Conservation (phyloP, 2,797 vertebrate genomes). For the Taenioides sp. region DNA sequence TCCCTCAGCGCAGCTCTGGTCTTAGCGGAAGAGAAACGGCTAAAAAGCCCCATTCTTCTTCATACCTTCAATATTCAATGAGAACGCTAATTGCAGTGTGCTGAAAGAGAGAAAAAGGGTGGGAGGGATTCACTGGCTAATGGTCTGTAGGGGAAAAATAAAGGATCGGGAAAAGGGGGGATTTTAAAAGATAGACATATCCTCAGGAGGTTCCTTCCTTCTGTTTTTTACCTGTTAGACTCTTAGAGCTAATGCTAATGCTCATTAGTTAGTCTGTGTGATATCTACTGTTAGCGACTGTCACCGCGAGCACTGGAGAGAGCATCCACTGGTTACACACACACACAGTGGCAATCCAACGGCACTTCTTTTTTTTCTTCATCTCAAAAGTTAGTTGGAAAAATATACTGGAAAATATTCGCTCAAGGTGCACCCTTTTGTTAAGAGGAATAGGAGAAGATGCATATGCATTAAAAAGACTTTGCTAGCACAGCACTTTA, state of each 20-base stretch:
- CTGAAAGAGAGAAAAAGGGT: conserved; percentile 66
- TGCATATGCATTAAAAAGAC: conserved; percentile 73
- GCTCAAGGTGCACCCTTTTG: conserved; percentile 74
- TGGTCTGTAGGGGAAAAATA: conserved; percentile 69
- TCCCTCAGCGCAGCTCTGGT: conserved; percentile 70
- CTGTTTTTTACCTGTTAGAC: conserved; percentile 72
- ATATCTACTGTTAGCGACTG: conserved; percentile 67
- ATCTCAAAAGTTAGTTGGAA: conserved; percentile 68
- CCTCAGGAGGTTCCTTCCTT: conserved; percentile 81
- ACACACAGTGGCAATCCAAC: conserved; percentile 37
- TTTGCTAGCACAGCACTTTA: conserved; percentile 72
- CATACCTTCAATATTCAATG: conserved; percentile 84
- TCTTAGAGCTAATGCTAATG: conserved; percentile 75
- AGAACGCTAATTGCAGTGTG: conserved; percentile 78
- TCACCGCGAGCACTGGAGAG: conserved; percentile 64
- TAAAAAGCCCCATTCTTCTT: conserved; percentile 82
- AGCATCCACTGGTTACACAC: conserved; percentile 51
- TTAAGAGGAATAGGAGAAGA: conserved; percentile 60
- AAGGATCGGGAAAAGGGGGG: conserved; percentile 60
- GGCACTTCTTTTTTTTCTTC: conserved; percentile 51
- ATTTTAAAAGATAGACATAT: conserved; percentile 77
- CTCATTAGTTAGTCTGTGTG: conserved; percentile 83
- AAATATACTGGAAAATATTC: conserved; percentile 68
- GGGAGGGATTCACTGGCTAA: conserved; percentile 73
- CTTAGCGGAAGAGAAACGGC: conserved; percentile 78